Evolutionary conservation across 2,797 vertebrate genomes (phyloP), one percentile per base, ranked within the genome.

Genomic region (Falco novaeseelandiae): DNA sequence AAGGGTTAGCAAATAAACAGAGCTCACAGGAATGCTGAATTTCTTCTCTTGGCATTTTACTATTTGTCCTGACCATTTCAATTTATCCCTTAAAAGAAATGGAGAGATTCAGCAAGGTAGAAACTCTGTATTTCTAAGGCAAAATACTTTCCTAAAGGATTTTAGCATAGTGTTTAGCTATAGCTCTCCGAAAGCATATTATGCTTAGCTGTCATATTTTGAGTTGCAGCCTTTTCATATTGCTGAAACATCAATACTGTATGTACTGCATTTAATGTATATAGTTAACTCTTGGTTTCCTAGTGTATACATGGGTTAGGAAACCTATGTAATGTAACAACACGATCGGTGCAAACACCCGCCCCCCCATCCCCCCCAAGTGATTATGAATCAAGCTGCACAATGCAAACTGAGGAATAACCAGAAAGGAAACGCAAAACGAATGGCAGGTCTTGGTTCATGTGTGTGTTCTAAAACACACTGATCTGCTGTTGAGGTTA

Each of bases 351-450:
- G 49, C 59, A 71, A 77, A 66, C 3, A 66, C 42, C 8, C 16
- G 7, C 16, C 6, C 1, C 3, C 8, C 3, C 6, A 4, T 2
- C 0, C 4, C 2, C 9, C 0, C 2, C 4, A 69, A 13, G 34
- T 32, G 20, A 54, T 20, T 59, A 29, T 63, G 59, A 89, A 77
- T 88, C 61, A 81, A 22, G 8, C 26, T 79, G 67, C 34, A 29
- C 54, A 46, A 52, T 13, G 26, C 11, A 78, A 18, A 46, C 20
- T 52, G 48, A 78, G 57, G 49, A 78, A 79, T 30, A 91, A 61
- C 3, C 6, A 44, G 44, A 90, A 72, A 57, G 9, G 12, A 90
- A 42, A 51, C 12, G 20, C 29, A 48, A 77, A 86, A 83, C 38
- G 21, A 76, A 89, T 22, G 23, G 7, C 26, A 66, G 25, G 9